These are phyloP conservation scores for Ramphastos sulfuratus DNA, from an alignment of 2,113 vertebrate species.

Conservation along the genomic window DNA sequence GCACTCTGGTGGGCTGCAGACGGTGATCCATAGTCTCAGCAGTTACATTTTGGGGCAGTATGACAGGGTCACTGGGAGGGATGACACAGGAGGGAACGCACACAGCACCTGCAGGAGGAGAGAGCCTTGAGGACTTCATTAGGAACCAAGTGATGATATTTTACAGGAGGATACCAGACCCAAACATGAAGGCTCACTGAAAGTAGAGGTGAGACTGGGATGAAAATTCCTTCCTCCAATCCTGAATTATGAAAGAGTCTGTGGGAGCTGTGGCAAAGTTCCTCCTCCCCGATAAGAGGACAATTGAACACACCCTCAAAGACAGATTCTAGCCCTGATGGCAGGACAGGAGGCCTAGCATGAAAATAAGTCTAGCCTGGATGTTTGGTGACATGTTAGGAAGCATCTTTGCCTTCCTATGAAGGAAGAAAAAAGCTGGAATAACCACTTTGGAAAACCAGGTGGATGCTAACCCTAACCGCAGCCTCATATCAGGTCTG, in stretches of 20 bases:
- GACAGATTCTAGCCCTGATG: neutral
- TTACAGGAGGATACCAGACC: neutral
- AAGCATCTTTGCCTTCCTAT: neutral
- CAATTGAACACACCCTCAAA: neutral
- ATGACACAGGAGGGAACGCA: conserved; percentile 86
- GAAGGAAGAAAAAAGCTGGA: neutral
- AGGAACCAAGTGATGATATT: neutral
- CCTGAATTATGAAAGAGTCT: neutral
- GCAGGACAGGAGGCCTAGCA: neutral
- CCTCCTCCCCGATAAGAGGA: neutral
- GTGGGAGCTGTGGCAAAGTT: neutral
- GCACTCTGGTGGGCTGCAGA: conserved; percentile 84
- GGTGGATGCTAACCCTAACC: neutral
- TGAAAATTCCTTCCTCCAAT: neutral
- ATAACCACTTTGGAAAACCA: neutral
- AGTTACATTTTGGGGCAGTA: conserved; percentile 82
- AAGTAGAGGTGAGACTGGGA: neutral
- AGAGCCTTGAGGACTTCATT: neutral
- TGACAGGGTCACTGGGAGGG: conserved; percentile 85
- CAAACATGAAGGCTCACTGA: neutral
- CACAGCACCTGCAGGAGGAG: conserved; percentile 78
- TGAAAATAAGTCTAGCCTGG: neutral
- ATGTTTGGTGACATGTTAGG: neutral
- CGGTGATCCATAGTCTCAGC: conserved; percentile 86
- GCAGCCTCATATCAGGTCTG: neutral